These are phyloP conservation scores for Lepas anatifera DNA, from an alignment of 2,888 invertebrate species.

Conservation along the genomic window DNA sequence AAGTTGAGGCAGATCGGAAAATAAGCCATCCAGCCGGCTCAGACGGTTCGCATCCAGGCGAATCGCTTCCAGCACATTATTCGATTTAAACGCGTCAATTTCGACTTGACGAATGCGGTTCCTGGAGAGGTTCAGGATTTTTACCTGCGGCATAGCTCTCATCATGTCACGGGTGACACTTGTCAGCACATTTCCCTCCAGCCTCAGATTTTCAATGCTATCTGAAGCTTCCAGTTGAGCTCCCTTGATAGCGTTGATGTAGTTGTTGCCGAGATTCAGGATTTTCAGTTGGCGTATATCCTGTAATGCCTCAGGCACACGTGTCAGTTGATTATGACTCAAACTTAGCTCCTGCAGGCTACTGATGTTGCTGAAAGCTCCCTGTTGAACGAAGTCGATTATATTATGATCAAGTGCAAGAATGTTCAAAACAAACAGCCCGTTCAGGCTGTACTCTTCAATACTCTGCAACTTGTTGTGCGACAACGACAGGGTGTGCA, in stretches of 20 bases:
- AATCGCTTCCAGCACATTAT: constrained; percentile 31
- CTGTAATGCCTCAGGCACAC: neutral
- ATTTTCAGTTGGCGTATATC: neutral
- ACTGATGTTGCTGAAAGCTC: constrained; percentile 63
- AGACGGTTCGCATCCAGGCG: constrained; percentile 69
- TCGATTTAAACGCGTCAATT: neutral
- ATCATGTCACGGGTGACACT: constrained; percentile 50
- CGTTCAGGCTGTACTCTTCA: constrained; percentile 38
- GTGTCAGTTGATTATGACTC: constrained; percentile 38
- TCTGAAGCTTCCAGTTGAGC: constrained; percentile 44
- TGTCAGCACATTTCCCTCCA: constrained; percentile 58
- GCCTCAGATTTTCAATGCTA: constrained; percentile 57
- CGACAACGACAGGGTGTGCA: constrained; percentile 67
- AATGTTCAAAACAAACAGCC: constrained; percentile 50
- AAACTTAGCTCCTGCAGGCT: constrained; percentile 68
- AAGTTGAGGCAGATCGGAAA: constrained; percentile 64
- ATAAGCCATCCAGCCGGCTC: constrained; percentile 62
- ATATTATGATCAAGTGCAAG: constrained; percentile 68
- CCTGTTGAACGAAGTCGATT: constrained; percentile 57
- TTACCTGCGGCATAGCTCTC: neutral
- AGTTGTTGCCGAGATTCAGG: neutral
- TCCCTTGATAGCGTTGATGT: neutral
- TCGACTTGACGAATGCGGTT: neutral
- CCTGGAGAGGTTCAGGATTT: neutral
- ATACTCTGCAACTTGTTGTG: constrained; percentile 63